phyloP scores from a whole-genome alignment of 1,140 invertebrate species.

The Anastatus disparis region DNA sequence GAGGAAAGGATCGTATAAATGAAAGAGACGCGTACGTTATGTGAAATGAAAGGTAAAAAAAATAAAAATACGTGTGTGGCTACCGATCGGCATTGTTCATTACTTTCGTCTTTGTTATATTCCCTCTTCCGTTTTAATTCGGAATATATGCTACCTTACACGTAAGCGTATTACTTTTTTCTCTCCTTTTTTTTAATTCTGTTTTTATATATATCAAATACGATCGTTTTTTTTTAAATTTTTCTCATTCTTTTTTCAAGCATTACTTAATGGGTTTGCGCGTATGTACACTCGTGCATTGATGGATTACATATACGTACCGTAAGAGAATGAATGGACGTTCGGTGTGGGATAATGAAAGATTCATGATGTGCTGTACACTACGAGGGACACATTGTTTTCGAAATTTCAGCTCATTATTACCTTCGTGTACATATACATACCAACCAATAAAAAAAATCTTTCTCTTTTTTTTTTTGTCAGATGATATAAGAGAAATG shows the following conservation, averaged over 20 bases:
- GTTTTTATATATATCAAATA: background rate
- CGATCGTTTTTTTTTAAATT: background rate
- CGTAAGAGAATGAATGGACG: background rate
- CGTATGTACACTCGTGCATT: background rate
- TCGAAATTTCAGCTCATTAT: slow-evolving; percentile 7
- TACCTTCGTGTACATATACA: too few species aligned
- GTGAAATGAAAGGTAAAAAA: too few species aligned
- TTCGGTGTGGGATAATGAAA: background rate
- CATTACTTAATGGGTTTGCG: background rate
- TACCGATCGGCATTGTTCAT: too few species aligned
- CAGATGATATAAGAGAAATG: background rate
- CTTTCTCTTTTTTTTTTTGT: too few species aligned
- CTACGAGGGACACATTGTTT: slow-evolving; percentile 19
- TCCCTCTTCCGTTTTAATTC: background rate
- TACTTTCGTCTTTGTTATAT: background rate
- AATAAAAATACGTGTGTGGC: too few species aligned
- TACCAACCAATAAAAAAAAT: too few species aligned
- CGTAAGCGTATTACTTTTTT: background rate
- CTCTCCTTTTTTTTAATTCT: background rate
- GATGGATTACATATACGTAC: too few species aligned
- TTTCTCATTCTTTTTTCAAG: background rate
- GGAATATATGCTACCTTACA: too few species aligned
- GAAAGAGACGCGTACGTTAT: background rate
- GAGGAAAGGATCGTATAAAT: background rate
- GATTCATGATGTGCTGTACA: slow-evolving; percentile 29